Base-by-base conservation (phyloP, 1,140 invertebrate species). In the Drosophila trapezifrons region DNA sequence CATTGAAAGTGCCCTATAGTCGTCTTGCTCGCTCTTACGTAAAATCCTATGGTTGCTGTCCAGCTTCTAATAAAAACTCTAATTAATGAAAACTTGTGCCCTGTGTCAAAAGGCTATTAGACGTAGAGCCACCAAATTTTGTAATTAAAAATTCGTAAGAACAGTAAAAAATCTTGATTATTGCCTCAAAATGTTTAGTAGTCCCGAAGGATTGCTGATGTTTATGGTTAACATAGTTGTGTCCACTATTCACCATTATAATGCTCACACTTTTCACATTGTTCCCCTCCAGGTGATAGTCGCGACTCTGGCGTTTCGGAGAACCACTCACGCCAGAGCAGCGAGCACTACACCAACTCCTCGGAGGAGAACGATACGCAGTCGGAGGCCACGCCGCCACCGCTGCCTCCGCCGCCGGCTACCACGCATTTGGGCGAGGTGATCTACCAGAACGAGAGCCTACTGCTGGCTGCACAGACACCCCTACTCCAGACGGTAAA, bases 311-410 rank as follows among this genome's bases (percentile, higher is more conserved):
- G 96, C 1, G 95, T 97, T 40, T 94, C 94, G 2, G 94, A 95
- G 43, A 95, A 95, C 72, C 96, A 96, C 78, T 96, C 95, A 78
- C 94, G 96, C 59, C 95, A 96, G 81, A 96, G 96, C 85, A 96
- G 96, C 90, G 96, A 96, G 62, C 91, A 89, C 64, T 90, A 90
- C 42, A 84, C 90, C 32, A 87, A 82, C 71, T 90, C 92, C 54
- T 91, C 82, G 10, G 81, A 92, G 66, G 92, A 93, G 70, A 87
- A 92, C 56, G 92, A 93, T 56, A 89, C 85, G 6, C 85, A 70
- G 15, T 90, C 90, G 32, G 90, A 91, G 47, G 82, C 91, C 42
- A 90, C 80, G 8, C 80, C 84, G 15, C 82, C 87, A 49, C 71
- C 89, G 15, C 65, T 66, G 47, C 63, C 64, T 9, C 76, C 75